Evolutionary conservation across 2,888 invertebrate genomes (phyloP).

Genomic region (Strigamia crassipes): DNA sequence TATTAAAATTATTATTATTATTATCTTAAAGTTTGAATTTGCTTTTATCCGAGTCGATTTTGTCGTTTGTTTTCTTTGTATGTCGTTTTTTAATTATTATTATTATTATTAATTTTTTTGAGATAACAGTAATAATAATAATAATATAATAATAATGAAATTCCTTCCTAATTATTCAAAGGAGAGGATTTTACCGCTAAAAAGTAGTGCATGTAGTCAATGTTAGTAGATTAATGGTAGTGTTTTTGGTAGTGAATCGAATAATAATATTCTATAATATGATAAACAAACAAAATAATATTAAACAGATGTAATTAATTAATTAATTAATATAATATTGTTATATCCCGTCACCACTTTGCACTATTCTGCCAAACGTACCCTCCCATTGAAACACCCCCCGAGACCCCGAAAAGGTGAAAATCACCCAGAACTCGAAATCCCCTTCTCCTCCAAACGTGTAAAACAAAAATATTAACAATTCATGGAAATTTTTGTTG

Average conservation of each 20-base stretch:
- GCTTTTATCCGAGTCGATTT: background rate
- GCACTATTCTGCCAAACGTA: constrained; percentile 6
- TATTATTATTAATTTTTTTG: background rate
- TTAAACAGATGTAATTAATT: constrained; percentile 9
- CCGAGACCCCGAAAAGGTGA: background rate
- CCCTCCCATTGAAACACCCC: background rate
- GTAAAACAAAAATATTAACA: too few relatives aligned
- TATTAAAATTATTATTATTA: background rate
- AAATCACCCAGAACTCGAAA: background rate
- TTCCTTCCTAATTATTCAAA: constrained; percentile 21
- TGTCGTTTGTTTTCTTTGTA: background rate
- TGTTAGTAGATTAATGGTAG: constrained; percentile 21
- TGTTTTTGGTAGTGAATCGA: constrained; percentile 4
- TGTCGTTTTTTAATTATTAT: background rate
- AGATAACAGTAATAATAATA: background rate
- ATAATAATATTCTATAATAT: constrained; percentile 13
- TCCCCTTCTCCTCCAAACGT: too few relatives aligned
- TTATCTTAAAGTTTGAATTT: background rate
- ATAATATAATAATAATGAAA: constrained; percentile 14
- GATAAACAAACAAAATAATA: constrained; percentile 11
- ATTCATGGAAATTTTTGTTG: too few relatives aligned
- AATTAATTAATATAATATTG: constrained; percentile 17
- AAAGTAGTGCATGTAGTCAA: constrained; percentile 15
- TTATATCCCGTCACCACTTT: constrained; percentile 21
- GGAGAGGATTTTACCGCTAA: constrained; percentile 21